Evolutionary conservation across 2,888 invertebrate species (phyloP).

Genomic region (Coronaproctus castanopsis): DNA sequence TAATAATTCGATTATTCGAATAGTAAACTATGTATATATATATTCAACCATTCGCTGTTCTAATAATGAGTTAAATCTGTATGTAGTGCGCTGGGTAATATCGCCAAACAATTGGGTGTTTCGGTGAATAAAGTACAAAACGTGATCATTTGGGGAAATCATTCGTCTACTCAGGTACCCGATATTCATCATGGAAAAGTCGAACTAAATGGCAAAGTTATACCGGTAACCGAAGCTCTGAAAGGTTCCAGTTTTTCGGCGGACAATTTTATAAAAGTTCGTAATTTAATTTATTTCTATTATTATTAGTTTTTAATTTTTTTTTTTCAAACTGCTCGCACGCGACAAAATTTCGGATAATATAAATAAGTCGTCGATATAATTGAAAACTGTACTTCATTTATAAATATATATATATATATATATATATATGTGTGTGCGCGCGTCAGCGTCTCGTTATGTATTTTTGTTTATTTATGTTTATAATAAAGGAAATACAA

Average conservation of each 20-base stretch:
- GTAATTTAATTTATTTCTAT: constrained; percentile 9
- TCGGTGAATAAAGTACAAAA: constrained; percentile 58
- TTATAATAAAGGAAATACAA: constrained; percentile 44
- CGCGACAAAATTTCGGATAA: too few species aligned
- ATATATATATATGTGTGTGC: too few species aligned
- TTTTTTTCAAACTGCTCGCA: not conserved
- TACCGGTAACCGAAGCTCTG: constrained; percentile 45
- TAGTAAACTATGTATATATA: too few species aligned
- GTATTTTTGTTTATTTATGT: too few species aligned
- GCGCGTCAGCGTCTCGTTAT: too few species aligned
- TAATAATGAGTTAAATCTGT: too few species aligned
- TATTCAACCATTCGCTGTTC: too few species aligned
- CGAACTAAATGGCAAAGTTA: constrained; percentile 31
- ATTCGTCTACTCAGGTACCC: constrained; percentile 95
- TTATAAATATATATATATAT: too few species aligned
- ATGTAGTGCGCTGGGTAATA: constrained; percentile 64
- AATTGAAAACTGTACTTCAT: too few species aligned
- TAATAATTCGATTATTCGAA: too few species aligned
- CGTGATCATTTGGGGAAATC: constrained; percentile 98
- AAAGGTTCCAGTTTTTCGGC: constrained; percentile 66
- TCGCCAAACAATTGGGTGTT: constrained; percentile 37
- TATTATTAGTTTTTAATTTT: constrained; percentile 2
- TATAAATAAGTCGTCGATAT: too few species aligned
- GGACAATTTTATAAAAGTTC: constrained; percentile 50
- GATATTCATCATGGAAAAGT: constrained; percentile 61